Conservation (phyloP, 1,140 invertebrate genomes). For the Drosophila melanica region DNA sequence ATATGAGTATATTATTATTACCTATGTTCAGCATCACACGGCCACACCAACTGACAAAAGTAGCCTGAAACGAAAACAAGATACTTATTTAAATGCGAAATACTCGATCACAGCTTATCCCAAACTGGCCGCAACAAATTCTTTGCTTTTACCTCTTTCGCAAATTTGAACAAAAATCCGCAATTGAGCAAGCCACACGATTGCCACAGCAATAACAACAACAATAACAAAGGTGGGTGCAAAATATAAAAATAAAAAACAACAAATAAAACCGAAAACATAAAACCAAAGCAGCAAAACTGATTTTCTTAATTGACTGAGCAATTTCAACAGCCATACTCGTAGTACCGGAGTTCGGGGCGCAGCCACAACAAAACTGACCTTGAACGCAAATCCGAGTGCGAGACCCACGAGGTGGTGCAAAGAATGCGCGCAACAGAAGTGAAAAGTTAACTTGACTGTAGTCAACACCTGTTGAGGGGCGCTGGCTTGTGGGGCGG, state of each 20-base stretch:
- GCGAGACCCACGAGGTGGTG: constrained; percentile 41
- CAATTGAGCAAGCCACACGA: constrained; percentile 60
- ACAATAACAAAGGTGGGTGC: constrained; percentile 44
- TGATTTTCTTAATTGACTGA: constrained; percentile 79
- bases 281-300: constrained; percentile 53
- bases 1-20: too few relatives aligned
- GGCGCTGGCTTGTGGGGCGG: not conserved
- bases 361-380: constrained; percentile 64
- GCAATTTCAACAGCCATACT: constrained; percentile 63
- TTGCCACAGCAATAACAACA: constrained; percentile 44
- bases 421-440: constrained; percentile 65
- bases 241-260: constrained; percentile 11
- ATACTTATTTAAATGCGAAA: constrained; percentile 40
- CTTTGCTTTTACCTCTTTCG: constrained; percentile 71
- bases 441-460: constrained; percentile 56
- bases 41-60: constrained; percentile 14
- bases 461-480: constrained; percentile 24
- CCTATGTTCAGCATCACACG: too few relatives aligned
- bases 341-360: constrained; percentile 29
- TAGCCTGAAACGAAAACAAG: constrained; percentile 8
- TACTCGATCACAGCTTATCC: constrained; percentile 27
- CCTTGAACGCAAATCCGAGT: constrained; percentile 61
- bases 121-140: constrained; percentile 43
- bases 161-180: constrained; percentile 57
- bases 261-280: not conserved